Evolutionary conservation across 2,113 vertebrate species (phyloP).

Genomic region (Sprattus sprattus): DNA sequence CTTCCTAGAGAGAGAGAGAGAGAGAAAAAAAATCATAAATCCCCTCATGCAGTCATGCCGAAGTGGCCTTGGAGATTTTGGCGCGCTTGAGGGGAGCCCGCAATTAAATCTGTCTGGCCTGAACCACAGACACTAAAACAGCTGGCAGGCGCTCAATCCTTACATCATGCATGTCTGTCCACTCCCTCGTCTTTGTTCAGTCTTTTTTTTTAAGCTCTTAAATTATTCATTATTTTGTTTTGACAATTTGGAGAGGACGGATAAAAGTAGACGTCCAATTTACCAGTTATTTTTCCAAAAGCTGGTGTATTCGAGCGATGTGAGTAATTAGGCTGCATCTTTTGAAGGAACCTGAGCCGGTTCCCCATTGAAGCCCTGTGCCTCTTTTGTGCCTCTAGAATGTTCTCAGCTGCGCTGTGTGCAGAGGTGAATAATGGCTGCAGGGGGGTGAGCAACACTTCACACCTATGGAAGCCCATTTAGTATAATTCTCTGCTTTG

Average conservation of each 20-base stretch:
- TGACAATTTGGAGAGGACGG: background rate
- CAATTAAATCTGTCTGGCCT: slow-evolving; percentile 84
- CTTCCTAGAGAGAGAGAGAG: background rate
- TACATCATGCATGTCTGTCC: slow-evolving; percentile 80
- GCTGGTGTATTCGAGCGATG: background rate
- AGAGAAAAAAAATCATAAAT: slow-evolving; percentile 52
- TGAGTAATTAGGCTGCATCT: background rate
- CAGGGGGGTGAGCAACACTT: background rate
- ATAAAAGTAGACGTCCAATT: slow-evolving; percentile 6
- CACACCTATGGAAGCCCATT: background rate
- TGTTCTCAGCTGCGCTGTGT: background rate
- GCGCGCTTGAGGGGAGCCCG: slow-evolving; percentile 61
- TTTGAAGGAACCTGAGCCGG: background rate
- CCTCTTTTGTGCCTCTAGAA: slow-evolving; percentile 2
- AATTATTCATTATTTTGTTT: slow-evolving; percentile 34
- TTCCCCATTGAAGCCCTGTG: background rate
- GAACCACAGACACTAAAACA: slow-evolving; percentile 79
- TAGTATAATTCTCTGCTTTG: background rate
- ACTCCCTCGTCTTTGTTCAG: slow-evolving; percentile 38
- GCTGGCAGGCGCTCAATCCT: slow-evolving; percentile 89
- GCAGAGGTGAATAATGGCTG: background rate
- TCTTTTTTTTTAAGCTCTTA: slow-evolving; percentile 36
- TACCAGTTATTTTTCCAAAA: background rate
- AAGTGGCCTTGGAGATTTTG: slow-evolving; percentile 62
- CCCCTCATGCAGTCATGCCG: slow-evolving; percentile 67